Base-by-base conservation (phyloP, 1,140 invertebrate species). In the Macrosteles quadrilineatus region DNA sequence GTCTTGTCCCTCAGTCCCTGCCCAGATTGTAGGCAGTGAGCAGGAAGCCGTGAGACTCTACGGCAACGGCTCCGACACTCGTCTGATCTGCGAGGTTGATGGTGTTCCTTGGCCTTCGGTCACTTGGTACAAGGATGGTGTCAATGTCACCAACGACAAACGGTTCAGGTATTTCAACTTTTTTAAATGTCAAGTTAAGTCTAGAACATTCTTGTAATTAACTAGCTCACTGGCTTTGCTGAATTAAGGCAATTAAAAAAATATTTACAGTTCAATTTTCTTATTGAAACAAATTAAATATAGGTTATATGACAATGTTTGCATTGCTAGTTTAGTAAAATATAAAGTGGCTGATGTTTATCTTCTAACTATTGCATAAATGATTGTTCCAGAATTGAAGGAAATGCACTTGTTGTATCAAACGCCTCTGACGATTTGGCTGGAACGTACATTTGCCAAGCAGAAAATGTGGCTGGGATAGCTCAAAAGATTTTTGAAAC, bases 401-500 rank as follows among this genome's bases (percentile, higher is more conserved):
- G 67, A 1, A 27, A 68, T 43, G 65, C 53, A 21, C 53, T 75
- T 19, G 72, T 71, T 4, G 73, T 78, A 59, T 55, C 70, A 17
- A 65, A 71, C 12, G 73, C 73, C 21, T 45, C 45, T 31, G n/a
- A 12, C 1, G n/a, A 71, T 67, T 30, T 70, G 79, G 64, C 77
- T 75, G 73, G 78, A 43, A 67, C 72, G 32, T 87, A 84, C 72
- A 81, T 77, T n/a, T 88, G 86, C 75, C 69, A 79, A 29, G 86
- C 84, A 12, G 74, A 79, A 62, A 88, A 87, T 76, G 65, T 74
- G 3, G 85, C 84, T 68, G 87, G 86, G 50, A 75, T 78, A n/a
- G 75, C 76, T n/a, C 81, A 85, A 73, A 86, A 84, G 69, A 77
- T 79, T 2, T 86, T 85, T 76, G 76, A 84, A 75, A 72, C 87